Base-by-base conservation (phyloP, 2,888 invertebrate species). In the Prosapia bicincta region DNA sequence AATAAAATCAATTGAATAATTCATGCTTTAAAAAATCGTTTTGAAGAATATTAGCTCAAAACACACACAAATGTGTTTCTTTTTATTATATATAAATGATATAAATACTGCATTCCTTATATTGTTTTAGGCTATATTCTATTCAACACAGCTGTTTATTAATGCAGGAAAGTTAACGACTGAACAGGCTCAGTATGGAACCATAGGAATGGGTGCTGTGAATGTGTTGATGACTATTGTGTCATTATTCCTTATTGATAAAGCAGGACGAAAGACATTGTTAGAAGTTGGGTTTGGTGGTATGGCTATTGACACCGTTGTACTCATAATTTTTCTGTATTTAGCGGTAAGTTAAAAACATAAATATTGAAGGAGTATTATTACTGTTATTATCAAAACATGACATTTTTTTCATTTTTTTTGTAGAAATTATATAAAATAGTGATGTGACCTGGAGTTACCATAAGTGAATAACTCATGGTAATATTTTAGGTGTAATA, bases 151-250 rank as follows among this genome's bases (percentile, higher is more conserved):
- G 71, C 95, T 97, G 80, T 97, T 96, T 86, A 84, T 83, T 77
- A 88, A 87, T 80, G 94, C 94, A 3, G 89, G 90, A 0, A 84
- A 54, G 3, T 20, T 97, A 30, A 85, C 84, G 1, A 86, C 86
- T 0, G 81, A 83, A 0, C 87, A 88, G 28, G 89, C 96, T 0
- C 91, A 93, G 80, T 92, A 90, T 78, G 96, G 95, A 0, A 96
- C 96, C 0, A 85, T 96, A 76, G 94, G 92, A 3, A 93, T 95
- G 88, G 95, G 95, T 0, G 88, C 89, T 0, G 91, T 96, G 86
- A 97, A 96, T 83, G 95, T 96, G 0, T 81, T 93, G 2, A 94
- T 95, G 93, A 97, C 97, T 0, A 81, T 95, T 1, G 87, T 95
- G 10, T 95, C 95, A 0, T 86, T 95, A 77, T 84, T 93, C 30